Base-by-base conservation (phyloP, 1,140 invertebrate genomes). In the Fopius arisanus region DNA sequence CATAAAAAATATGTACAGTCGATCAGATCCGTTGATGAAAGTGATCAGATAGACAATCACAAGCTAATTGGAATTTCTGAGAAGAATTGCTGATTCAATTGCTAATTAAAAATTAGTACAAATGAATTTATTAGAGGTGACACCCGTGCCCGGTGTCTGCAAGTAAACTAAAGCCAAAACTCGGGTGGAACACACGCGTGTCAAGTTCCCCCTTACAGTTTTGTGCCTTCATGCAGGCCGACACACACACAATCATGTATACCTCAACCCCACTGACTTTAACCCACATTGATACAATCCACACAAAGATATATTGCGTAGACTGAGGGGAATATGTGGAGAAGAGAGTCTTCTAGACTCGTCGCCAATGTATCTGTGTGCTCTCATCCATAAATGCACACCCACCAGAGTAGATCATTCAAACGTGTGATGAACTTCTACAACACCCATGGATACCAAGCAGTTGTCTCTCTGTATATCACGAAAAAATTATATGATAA, bases 151-250 rank as follows among this genome's bases (percentile, higher is more conserved):
- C 54, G 54, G 54, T 59, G 54, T 59, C 54, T 59, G 54, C 19
- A 59, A 12, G 21, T 59, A 59, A 59, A 59, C 54, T 59, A 28
- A 59, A 59, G 23, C 54, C 54, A 19, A 59, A 59, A 59, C 19
- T 59, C 54, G 54, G 33, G 33, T 51, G 43, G 10, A 59, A 59
- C 54, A 59, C 54, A 59, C 54, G 54, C 54, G 54, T 59, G 54
- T 59, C 54, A 48, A 48, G 43, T 59, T 59, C 54, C 54, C 54
- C 54, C 19, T 28, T 59, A 26, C 23, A 59, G 19, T 59, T 59
- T 59, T 59, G 54, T 59, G 16, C 54, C n/a, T 48, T 48, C 43
- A 48, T 37, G 9, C 33, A 37, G 3, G 43, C 43, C 43, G n/a
- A 51, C 12, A 19, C 23, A 59, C 54, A 26, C 54, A 59, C 54